Conservation (phyloP, 1,140 invertebrate species). For the Amphibalanus amphitrite region DNA sequence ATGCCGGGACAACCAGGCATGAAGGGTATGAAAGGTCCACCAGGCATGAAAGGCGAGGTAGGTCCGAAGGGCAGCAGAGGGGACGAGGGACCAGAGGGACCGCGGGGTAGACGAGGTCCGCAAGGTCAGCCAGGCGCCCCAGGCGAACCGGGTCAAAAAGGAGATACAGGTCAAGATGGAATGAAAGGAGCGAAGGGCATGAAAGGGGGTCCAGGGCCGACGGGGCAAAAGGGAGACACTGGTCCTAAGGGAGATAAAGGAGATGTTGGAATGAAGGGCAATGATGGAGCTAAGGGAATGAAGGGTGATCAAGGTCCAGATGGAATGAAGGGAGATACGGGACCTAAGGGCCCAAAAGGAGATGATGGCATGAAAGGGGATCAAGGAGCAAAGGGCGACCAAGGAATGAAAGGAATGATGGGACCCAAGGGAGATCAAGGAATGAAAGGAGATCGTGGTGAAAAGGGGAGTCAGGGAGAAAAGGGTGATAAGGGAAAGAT, state of each 20-base stretch:
- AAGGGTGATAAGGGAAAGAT: too few species aligned
- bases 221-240: not conserved
- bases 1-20: not conserved
- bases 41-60: slow-evolving; percentile 7
- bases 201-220: too few species aligned
- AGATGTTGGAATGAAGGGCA: not conserved
- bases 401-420: not conserved
- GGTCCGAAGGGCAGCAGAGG: too few species aligned
- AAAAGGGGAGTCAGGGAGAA: too few species aligned
- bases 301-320: slow-evolving; percentile 3
- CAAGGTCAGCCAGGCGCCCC: too few species aligned
- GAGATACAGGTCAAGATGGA: too few species aligned
- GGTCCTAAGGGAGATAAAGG: slow-evolving; percentile 8
- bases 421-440: too few species aligned
- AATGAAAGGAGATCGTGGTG: too few species aligned
- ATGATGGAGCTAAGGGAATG: slow-evolving; percentile 2
- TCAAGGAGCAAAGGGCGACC: not conserved
- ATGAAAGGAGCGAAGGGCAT: too few species aligned
- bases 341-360: slow-evolving; percentile 3
- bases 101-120: too few species aligned
- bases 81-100: too few species aligned
- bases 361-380: not conserved
- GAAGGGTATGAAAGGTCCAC: slow-evolving; percentile 6
- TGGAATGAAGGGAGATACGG: slow-evolving; percentile 1
- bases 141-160: too few species aligned